phyloP scores from a whole-genome alignment of 53 echinoderm and acorn worm species.

The Stichopus horrens region DNA sequence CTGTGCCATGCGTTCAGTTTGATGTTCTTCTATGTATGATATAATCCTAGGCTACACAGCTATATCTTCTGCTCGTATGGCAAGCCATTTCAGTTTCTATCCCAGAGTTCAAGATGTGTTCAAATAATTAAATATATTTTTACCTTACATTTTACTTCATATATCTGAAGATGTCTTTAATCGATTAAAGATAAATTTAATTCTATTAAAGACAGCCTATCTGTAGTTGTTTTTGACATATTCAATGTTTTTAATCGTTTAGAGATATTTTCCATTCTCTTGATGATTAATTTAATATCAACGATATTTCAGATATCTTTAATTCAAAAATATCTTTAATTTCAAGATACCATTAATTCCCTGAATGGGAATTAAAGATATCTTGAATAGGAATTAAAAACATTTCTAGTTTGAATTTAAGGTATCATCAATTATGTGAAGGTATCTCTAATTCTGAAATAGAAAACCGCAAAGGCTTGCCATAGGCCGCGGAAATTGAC shows the following conservation, averaged over 20 bases:
- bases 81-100: background rate
- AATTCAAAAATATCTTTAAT: background rate
- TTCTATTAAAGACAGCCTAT: too few species aligned
- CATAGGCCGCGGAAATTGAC: too few species aligned
- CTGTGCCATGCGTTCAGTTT: too few species aligned
- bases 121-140: too few species aligned
- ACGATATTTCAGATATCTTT: background rate
- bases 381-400: background rate
- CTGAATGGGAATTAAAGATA: background rate
- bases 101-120: too few species aligned
- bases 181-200: too few species aligned
- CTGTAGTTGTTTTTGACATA: too few species aligned
- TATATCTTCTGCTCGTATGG: background rate
- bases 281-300: background rate
- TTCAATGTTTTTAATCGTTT: background rate
- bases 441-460: conserved; percentile 11
- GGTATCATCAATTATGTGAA: background rate
- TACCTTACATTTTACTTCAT: too few species aligned
- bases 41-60: too few species aligned
- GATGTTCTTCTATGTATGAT: too few species aligned
- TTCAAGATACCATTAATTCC: background rate
- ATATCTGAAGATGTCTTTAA: too few species aligned
- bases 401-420: background rate
- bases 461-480: too few species aligned
- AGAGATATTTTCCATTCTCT: background rate